These are phyloP conservation scores for Lasiommata megera DNA, from an alignment of 2,888 invertebrate genomes.

Conservation along the genomic window DNA sequence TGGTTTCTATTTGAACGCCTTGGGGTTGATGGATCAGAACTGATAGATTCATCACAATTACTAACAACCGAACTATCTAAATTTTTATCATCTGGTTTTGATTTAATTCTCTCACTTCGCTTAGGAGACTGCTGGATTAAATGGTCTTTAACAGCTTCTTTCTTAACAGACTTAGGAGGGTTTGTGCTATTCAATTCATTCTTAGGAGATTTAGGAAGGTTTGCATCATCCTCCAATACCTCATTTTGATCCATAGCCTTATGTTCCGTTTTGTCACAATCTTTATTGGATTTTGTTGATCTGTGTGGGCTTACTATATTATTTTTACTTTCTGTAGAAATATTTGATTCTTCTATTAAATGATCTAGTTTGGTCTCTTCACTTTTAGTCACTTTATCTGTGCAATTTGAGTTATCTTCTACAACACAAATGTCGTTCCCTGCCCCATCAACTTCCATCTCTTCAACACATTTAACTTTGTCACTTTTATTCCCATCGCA, in stretches of 20 bases:
- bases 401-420: slow-evolving; percentile 25
- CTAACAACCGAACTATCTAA: slow-evolving; percentile 44
- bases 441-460: slow-evolving; percentile 33
- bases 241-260: slow-evolving; percentile 23
- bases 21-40: slow-evolving; percentile 51
- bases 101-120: slow-evolving; percentile 48
- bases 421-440: slow-evolving; percentile 26
- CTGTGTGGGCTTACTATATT: slow-evolving; percentile 12
- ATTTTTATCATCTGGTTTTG: slow-evolving; percentile 47
- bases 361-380: slow-evolving; percentile 25
- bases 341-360: slow-evolving; percentile 43
- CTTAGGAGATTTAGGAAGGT: slow-evolving; percentile 26
- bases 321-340: slow-evolving; percentile 22
- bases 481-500: slow-evolving; percentile 19
- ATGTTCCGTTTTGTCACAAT: slow-evolving; percentile 9
- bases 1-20: slow-evolving; percentile 48
- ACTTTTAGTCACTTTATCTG: slow-evolving; percentile 1
- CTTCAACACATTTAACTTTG: slow-evolving; percentile 27
- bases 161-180: background rate
- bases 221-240: slow-evolving; percentile 16
- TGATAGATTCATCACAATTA: slow-evolving; percentile 48
- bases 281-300: slow-evolving; percentile 5
- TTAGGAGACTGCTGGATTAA: slow-evolving; percentile 39
- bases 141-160: background rate
- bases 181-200: too few species aligned